Evolutionary conservation across 2,113 vertebrate species (phyloP).

Genomic region (Epinephelus cyanopodus): DNA sequence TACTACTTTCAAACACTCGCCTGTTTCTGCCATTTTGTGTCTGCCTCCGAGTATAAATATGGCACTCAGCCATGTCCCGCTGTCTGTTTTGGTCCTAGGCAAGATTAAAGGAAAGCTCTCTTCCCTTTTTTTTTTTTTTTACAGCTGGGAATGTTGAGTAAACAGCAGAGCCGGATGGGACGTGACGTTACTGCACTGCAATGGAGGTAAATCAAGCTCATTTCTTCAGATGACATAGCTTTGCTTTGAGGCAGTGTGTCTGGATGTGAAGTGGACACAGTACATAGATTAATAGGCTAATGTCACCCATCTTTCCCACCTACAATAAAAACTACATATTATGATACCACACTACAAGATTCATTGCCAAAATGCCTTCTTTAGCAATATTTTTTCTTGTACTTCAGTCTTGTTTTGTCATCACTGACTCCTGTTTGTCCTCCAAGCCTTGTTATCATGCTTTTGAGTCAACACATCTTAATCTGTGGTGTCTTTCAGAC

Average conservation of each 20-base stretch:
- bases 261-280: background rate
- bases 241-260: background rate
- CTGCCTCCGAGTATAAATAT: background rate
- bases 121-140: background rate
- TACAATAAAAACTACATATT: no score
- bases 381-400: background rate
- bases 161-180: constrained; percentile 35
- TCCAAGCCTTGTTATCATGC: background rate
- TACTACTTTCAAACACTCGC: background rate
- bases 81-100: constrained; percentile 9
- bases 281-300: background rate
- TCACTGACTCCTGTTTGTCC: background rate
- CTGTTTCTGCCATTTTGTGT: background rate
- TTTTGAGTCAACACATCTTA: background rate
- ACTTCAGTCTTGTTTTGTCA: background rate
- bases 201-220: constrained; percentile 61
- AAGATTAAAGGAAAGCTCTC: background rate
- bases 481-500: background rate
- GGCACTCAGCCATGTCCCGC: background rate
- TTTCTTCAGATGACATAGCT: background rate
- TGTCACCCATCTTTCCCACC: background rate
- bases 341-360: background rate
- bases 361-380: no score
- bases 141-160: constrained; percentile 61
- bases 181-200: constrained; percentile 16